Percentiles rank a stretch among this genome's conserved stretches.
phyloP scores from a whole-genome alignment of 2,113 vertebrate genomes.

The Acanthisitta chloris region DNA sequence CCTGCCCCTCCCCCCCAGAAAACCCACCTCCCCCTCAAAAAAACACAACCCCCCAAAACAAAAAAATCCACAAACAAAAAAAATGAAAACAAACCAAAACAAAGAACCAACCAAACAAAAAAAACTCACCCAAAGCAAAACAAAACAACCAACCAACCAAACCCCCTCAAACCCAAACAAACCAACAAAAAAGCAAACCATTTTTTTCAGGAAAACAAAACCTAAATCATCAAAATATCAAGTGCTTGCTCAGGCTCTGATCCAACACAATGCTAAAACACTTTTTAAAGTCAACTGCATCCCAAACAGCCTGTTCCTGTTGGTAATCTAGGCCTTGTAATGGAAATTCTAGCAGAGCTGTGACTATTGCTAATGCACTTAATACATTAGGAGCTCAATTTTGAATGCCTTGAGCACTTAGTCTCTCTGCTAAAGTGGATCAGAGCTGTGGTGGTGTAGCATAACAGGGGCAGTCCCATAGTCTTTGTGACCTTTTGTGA shows the following conservation, averaged over 20 bases:
- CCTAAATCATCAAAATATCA: neutral
- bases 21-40: too few relatives aligned
- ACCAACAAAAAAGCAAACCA: too few relatives aligned
- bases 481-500: conserved; percentile 47
- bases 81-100: too few relatives aligned
- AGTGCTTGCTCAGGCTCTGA: neutral
- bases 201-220: neutral
- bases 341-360: conserved; percentile 46
- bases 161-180: too few relatives aligned
- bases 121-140: too few relatives aligned
- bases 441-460: neutral
- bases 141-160: too few relatives aligned
- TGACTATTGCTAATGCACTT: conserved; percentile 53
- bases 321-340: conserved; percentile 26
- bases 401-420: conserved; percentile 57
- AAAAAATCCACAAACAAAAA: too few relatives aligned
- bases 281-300: neutral
- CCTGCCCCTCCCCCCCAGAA: fast-evolving
- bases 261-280: neutral
- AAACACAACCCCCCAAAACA: too few relatives aligned
- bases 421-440: conserved; percentile 14
- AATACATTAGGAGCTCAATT: conserved; percentile 45
- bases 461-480: neutral
- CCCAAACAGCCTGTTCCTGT: neutral
- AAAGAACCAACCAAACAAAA: too few relatives aligned